Base-by-base conservation (phyloP, 2,113 vertebrate species). In the Gallinago media region DNA sequence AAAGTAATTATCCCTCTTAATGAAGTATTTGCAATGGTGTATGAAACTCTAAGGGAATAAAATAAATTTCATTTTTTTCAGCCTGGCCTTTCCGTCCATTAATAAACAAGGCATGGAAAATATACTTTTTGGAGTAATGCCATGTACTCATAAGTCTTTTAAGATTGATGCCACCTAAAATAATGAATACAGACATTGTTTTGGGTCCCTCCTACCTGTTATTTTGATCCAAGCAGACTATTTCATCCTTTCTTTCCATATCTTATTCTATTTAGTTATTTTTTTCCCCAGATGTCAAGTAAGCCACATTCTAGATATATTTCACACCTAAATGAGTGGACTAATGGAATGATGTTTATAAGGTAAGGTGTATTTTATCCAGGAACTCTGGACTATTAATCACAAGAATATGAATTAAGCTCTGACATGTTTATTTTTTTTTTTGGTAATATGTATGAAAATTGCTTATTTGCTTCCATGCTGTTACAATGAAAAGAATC, bases 11-110 rank as follows among this genome's bases (percentile, higher is more conserved):
- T 95, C 68, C 97, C 44, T 97, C 77, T 95, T 97, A 96, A 95
- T 96, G 94, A 98, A 97, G 59, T 96, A 96, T 97, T 97, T 97
- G 86, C 87, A 97, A 95, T 96, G 80, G 85, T 97, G 84, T 96
- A 96, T 94, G 87, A 98, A 95, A 97, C 74, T 54, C 76, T 96
- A 95, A 94, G 83, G 88, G 91, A 95, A 96, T 97, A 97, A 97
- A 98, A 97, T 82, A 42, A 94, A 94, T 97, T 97, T 97, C 75
- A 94, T 90, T 95, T 86, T 54, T 82, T 97, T 97, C 79, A 94
- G 87, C 56, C 58, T 94, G 71, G 6, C 21, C 94, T 96, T 94
- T 92, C 55, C 94, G 67, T 92, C 82, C 78, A 81, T 97, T 97
- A 97, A 96, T 91, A 98, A 98, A 96, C 73, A 97, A 95, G 59